phyloP scores from a whole-genome alignment of 2,888 invertebrate species.

The Allacma fusca region DNA sequence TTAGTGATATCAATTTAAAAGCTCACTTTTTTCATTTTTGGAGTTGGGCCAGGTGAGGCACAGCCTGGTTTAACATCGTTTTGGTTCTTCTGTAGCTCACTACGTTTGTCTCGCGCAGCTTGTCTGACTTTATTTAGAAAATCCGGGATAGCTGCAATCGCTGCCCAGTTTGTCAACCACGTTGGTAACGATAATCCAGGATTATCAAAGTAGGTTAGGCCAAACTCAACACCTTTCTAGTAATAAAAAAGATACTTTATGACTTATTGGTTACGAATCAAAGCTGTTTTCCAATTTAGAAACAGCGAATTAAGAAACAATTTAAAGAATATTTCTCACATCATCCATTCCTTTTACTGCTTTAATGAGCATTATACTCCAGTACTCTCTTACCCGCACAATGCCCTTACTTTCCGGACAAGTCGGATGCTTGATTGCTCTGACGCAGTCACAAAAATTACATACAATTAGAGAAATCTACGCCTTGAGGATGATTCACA shows the following conservation, averaged over 20 bases:
- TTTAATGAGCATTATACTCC: conserved; percentile 86
- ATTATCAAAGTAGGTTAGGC: conserved; percentile 87
- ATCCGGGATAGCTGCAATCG: conserved; percentile 76
- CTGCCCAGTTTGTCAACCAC: conserved; percentile 76
- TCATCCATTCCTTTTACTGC: conserved; percentile 71
- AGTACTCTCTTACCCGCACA: conserved; percentile 80
- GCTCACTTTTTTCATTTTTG: too few relatives aligned
- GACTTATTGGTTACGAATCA: too few relatives aligned
- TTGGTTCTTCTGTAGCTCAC: neutral
- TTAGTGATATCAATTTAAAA: too few relatives aligned
- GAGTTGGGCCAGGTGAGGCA: too few relatives aligned
- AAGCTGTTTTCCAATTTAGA: too few relatives aligned
- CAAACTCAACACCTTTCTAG: conserved; percentile 79
- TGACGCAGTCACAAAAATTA: conserved; percentile 24
- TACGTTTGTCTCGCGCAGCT: conserved; percentile 69
- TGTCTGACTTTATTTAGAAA: conserved; percentile 75
- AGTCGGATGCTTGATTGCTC: conserved; percentile 71
- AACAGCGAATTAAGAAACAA: neutral
- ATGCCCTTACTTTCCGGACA: conserved; percentile 75
- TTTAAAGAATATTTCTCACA: conserved; percentile 62
- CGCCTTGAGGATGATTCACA: too few relatives aligned
- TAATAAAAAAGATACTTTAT: conserved; percentile 52
- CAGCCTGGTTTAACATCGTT: too few relatives aligned
- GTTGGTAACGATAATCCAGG: conserved; percentile 81
- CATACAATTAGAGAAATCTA: too few relatives aligned